phyloP scores from a whole-genome alignment of 2,888 invertebrate genomes.

The Nymphalis polychloros region DNA sequence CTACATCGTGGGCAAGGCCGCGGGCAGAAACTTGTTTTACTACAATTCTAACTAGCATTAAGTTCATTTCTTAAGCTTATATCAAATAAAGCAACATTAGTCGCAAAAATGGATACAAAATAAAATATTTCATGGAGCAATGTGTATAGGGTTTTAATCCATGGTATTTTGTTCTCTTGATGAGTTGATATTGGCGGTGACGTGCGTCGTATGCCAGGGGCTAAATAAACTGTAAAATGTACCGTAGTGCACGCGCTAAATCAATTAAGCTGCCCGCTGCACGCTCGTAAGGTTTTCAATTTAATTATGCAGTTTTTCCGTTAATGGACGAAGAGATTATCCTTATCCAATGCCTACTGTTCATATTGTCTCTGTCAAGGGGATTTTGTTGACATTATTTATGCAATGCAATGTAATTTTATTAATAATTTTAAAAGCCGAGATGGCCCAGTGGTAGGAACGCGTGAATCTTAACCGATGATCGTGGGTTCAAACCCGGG shows the following conservation, averaged over 20 bases:
- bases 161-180: conserved; percentile 13
- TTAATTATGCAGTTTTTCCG: conserved; percentile 24
- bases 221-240: conserved; percentile 24
- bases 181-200: conserved; percentile 25
- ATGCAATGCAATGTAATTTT: neutral
- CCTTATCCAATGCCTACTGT: conserved; percentile 20
- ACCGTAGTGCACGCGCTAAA: conserved; percentile 19
- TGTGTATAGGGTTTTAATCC: conserved; percentile 17
- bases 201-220: conserved; percentile 14
- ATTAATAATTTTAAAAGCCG: no score
- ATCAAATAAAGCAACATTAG: no score
- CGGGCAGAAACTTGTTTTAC: no score
- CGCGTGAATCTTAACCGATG: no score
- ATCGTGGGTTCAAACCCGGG: no score
- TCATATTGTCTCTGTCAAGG: conserved; percentile 15
- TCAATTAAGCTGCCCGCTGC: conserved; percentile 18
- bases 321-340: conserved; percentile 23
- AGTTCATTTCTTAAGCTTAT: no score
- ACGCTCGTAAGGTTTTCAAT: conserved; percentile 14
- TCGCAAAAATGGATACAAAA: neutral
- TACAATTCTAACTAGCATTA: no score
- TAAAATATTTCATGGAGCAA: neutral
- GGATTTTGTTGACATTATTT: conserved; percentile 17
- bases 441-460: no score
- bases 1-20: no score